These are phyloP conservation scores for Trichonephila inaurata DNA, from an alignment of 1,140 invertebrate species.

Conservation along the genomic window DNA sequence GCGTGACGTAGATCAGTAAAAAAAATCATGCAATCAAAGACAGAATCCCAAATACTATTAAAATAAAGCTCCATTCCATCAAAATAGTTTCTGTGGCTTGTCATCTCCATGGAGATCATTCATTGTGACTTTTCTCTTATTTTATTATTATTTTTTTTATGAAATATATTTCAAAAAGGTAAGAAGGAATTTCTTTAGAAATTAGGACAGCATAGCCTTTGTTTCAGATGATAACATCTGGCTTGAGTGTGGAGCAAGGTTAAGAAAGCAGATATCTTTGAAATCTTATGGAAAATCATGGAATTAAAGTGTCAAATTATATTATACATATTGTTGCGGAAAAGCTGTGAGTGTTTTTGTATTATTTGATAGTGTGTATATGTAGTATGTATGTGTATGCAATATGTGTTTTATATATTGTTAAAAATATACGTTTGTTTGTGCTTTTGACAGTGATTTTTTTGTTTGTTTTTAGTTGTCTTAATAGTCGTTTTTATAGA, in stretches of 20 bases:
- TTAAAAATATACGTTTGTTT: no score
- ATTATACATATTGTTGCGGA: neutral
- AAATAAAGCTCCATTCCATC: neutral
- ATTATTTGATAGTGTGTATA: neutral
- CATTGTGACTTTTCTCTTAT: neutral
- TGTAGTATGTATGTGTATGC: neutral
- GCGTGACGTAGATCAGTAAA: neutral
- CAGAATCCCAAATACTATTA: neutral
- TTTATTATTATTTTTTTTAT: neutral
- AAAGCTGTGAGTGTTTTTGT: slow-evolving; percentile 23
- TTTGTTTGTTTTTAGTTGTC: no score
- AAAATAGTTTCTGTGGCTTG: slow-evolving; percentile 17
- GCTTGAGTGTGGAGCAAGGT: neutral
- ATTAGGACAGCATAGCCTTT: slow-evolving; percentile 2
- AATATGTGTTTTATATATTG: no score
- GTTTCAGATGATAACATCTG: neutral
- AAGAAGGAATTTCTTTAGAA: slow-evolving; percentile 15
- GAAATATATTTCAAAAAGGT: neutral
- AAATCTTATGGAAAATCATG: neutral
- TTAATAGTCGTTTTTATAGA: no score
- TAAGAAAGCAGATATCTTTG: neutral
- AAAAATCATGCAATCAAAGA: slow-evolving; percentile 8
- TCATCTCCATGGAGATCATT: slow-evolving; percentile 32
- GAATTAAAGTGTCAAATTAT: neutral
- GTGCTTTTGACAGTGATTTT: no score